phyloP scores from a whole-genome alignment of 2,113 vertebrate genomes.

The Trogon melanurus region DNA sequence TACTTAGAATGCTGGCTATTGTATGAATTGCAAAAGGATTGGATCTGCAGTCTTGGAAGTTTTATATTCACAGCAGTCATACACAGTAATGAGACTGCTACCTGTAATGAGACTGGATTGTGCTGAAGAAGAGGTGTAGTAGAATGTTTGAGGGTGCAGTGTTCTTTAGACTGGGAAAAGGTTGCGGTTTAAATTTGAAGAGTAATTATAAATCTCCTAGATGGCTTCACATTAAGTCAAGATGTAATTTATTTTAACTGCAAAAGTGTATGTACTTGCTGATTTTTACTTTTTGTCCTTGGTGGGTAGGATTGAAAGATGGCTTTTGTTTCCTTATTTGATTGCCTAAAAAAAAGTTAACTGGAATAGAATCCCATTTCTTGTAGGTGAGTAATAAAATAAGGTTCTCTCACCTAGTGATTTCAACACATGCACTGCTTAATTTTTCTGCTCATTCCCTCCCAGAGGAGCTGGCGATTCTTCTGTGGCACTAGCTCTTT shows the following conservation, averaged over 20 bases:
- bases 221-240: background rate
- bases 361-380: background rate
- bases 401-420: background rate
- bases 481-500: background rate
- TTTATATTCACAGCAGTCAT: background rate
- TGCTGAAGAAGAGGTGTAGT: background rate
- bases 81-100: background rate
- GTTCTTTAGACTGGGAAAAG: background rate
- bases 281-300: background rate
- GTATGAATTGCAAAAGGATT: background rate
- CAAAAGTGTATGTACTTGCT: background rate
- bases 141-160: background rate
- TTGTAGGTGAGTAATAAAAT: background rate
- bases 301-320: background rate
- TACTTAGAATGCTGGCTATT: background rate
- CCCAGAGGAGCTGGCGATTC: background rate
- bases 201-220: constrained; percentile 49
- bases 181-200: background rate
- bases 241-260: constrained; percentile 17
- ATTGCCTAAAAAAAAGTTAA: background rate
- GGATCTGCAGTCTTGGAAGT: background rate
- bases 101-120: background rate
- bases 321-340: constrained; percentile 46
- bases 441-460: background rate
- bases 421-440: background rate